Evolutionary conservation across 2,797 vertebrate genomes (phyloP).

Genomic region (Phrynocephalus forsythii): DNA sequence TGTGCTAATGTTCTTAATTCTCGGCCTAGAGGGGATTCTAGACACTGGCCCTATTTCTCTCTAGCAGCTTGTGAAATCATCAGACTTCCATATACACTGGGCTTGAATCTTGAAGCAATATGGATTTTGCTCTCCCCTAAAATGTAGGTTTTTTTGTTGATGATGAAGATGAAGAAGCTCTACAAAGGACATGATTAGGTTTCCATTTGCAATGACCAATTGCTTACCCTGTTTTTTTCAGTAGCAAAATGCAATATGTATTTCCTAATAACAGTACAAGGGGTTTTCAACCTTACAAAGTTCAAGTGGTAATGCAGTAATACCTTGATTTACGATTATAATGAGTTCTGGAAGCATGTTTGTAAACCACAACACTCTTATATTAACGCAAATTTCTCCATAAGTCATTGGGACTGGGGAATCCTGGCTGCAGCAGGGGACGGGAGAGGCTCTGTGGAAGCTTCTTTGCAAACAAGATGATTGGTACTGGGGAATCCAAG

Average conservation of each 20-base stretch:
- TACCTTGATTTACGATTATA: too few relatives aligned
- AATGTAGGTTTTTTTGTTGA: background rate
- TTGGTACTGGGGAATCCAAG: too few relatives aligned
- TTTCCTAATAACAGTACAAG: background rate
- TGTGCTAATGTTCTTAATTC: background rate
- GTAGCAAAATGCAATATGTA: background rate
- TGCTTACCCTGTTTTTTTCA: background rate
- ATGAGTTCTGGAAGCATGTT: too few relatives aligned
- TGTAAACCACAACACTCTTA: too few relatives aligned
- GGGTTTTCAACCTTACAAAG: background rate
- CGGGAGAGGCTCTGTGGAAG: too few relatives aligned
- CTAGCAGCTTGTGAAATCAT: background rate
- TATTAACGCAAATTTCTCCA: too few relatives aligned
- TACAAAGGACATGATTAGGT: background rate
- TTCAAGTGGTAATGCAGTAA: background rate
- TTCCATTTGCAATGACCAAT: background rate
- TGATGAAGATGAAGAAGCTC: background rate
- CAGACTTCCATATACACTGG: background rate
- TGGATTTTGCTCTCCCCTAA: background rate
- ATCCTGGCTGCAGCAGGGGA: too few relatives aligned
- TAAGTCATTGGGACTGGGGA: too few relatives aligned
- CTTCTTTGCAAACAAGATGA: too few relatives aligned
- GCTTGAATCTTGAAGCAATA: background rate
- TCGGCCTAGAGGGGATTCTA: conserved; percentile 2
- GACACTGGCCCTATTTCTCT: background rate